phyloP scores from a whole-genome alignment of 37 sponge, comb jelly and placozoan species.

The Hormiphora californensis region DNA sequence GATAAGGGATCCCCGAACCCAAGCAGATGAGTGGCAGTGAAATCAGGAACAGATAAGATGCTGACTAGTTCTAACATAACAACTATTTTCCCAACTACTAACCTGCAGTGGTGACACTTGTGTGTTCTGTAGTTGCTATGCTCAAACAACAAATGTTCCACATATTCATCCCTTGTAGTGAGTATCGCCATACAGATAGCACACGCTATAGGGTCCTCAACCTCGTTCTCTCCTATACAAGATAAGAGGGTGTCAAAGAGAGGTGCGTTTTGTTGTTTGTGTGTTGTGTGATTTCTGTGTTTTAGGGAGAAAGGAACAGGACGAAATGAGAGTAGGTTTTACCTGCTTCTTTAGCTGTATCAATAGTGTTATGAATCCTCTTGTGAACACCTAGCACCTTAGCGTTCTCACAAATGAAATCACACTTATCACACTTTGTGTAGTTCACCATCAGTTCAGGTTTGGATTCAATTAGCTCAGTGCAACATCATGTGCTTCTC shows the following conservation, averaged over 20 bases:
- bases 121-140: conserved; percentile 47
- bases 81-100: no score
- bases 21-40: no score
- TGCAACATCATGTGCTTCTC: conserved; percentile 25
- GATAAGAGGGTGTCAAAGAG: no score
- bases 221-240: no score
- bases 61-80: no score
- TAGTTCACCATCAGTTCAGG: conserved; percentile 25
- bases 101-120: conserved; percentile 52
- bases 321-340: no score
- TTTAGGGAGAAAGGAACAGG: no score
- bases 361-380: conserved; percentile 19
- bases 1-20: no score
- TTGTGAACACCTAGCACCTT: conserved; percentile 12
- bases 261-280: no score
- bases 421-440: conserved; percentile 28
- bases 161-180: background rate
- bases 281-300: no score
- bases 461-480: conserved; percentile 19
- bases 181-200: conserved; percentile 10
- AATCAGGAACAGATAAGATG: no score
- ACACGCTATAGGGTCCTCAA: no score
- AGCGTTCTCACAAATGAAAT: conserved; percentile 39
- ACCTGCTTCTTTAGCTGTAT: background rate
- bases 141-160: conserved; percentile 36